Evolutionary conservation across 2,888 invertebrate genomes (phyloP), one percentile per base, ranked within the genome.

Genomic region (Epiblema foenella): DNA sequence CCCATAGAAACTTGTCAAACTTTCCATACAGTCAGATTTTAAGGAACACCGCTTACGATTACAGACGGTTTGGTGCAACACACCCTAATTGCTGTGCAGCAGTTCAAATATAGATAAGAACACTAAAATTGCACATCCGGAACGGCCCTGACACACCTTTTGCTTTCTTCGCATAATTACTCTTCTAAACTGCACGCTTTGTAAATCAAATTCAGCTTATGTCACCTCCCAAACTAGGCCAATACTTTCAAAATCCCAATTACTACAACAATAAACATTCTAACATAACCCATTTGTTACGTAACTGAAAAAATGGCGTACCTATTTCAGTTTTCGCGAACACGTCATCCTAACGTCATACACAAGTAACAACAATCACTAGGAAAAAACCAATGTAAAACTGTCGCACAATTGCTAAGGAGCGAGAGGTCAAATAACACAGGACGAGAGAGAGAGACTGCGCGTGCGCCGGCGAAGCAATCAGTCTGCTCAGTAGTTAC

Each of bases 401-500:
- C 7, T 7, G 7, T 12, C 46, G n/a, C n/a, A 15, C n/a, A 46
- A 46, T 46, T 46, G n/a, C n/a, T n/a, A n/a, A 15, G n/a, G n/a
- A 46, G 46, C 46, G 12, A n/a, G n/a, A 46, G 46, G 5, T 46
- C 46, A 46, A n/a, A 46, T n/a, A 8, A n/a, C n/a, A 46, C 46
- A 8, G n/a, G 46, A 15, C n/a, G n/a, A n/a, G n/a, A n/a, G 46
- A n/a, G 46, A 33, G 3, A 33, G 8, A 8, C 8, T 33, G 33
- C 33, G 33, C 33, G 7, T 8, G 46, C 46, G n/a, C 15, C n/a
- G 1, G 46, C n/a, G 46, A n/a, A 46, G n/a, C 7, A 46, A 46
- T 46, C 46, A 46, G 46, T n/a, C 8, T 5, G 15, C n/a, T 80
- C 83, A 87, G 91, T 92, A 88, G 83, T 83, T 87, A 87, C 80